Base-by-base conservation (phyloP, 2,888 invertebrate species). In the Phaedon cochleariae region DNA sequence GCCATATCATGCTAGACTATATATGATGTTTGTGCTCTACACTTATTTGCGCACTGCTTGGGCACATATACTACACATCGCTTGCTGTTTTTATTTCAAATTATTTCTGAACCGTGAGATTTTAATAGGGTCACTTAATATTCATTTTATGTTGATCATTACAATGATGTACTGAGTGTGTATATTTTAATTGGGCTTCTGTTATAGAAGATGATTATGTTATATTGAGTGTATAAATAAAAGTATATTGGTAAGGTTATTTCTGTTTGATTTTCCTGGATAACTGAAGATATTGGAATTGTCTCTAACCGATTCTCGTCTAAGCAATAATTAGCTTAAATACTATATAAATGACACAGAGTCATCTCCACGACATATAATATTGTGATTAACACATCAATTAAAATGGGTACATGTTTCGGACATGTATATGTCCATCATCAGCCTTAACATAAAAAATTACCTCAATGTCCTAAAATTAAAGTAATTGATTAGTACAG, bases 151-250 rank as follows among this genome's bases (percentile, higher is more conserved):
- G 41, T 71, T 66, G 67, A 64, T 64, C 55, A 61, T 68, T 63
- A 64, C 59, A 61, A 64, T 62, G 62, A 62, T 67, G 48, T 58
- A 59, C 67, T 70, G 61, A 64, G 63, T 12, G 26, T 29, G 18
- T 46, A 41, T 41, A 57, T 45, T 45, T 57, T 22, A 55, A 5
- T 21, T 62, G 65, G 61, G 69, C 71, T 73, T 73, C 69, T 71
- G 67, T 69, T 37, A 62, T 71, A 67, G 63, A 62, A 64, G 64
- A 41, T 34, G 31, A 67, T 62, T 67, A 68, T 71, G 68, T 69
- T 69, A 59, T 69, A 62, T 67, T 72, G 67, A 66, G 64, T 69
- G 72, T 73, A 70, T 71, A 70, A 73, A 61, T 64, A 62, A 61
- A 68, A 17, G 31, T 37, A 54, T 59, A 62, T 65, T 54, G 46